phyloP scores from a whole-genome alignment of 2,888 invertebrate species.

The Apodemia mormo region DNA sequence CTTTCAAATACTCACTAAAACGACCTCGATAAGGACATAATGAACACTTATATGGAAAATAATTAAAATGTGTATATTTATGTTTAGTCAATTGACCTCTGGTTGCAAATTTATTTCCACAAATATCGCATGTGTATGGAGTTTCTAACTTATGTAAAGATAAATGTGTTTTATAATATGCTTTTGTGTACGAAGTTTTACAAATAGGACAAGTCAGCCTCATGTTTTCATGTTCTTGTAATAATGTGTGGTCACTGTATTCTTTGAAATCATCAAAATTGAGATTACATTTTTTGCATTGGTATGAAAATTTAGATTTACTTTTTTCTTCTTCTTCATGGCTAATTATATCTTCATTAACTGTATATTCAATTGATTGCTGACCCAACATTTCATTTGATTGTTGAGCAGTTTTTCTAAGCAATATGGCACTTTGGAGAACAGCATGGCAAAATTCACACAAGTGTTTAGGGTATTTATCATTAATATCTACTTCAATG shows the following conservation, averaged over 20 bases:
- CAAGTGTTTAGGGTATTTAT: constrained; percentile 59
- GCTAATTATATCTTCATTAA: constrained; percentile 28
- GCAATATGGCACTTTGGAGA: constrained; percentile 60
- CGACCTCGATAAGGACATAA: constrained; percentile 65
- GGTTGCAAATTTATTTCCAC: constrained; percentile 61
- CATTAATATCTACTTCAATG: constrained; percentile 52
- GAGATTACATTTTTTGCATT: constrained; percentile 58
- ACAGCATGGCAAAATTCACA: constrained; percentile 58
- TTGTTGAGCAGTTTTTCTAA: constrained; percentile 64
- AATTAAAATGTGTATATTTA: constrained; percentile 61
- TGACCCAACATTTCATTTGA: constrained; percentile 53
- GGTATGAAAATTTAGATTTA: constrained; percentile 39
- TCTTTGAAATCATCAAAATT: constrained; percentile 54
- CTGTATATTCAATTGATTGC: constrained; percentile 33
- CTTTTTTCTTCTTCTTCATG: constrained; percentile 31
- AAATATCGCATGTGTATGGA: constrained; percentile 65
- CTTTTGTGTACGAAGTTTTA: constrained; percentile 53
- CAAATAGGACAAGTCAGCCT: constrained; percentile 58
- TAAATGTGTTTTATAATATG: constrained; percentile 61
- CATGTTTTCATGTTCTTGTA: constrained; percentile 61
- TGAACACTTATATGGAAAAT: constrained; percentile 62
- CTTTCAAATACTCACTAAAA: constrained; percentile 50
- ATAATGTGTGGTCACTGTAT: constrained; percentile 55
- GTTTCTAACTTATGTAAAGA: constrained; percentile 50
- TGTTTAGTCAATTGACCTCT: constrained; percentile 60